These are phyloP conservation scores for Sinonovacula constricta DNA, from an alignment of 1,140 invertebrate species.

Conservation along the genomic window DNA sequence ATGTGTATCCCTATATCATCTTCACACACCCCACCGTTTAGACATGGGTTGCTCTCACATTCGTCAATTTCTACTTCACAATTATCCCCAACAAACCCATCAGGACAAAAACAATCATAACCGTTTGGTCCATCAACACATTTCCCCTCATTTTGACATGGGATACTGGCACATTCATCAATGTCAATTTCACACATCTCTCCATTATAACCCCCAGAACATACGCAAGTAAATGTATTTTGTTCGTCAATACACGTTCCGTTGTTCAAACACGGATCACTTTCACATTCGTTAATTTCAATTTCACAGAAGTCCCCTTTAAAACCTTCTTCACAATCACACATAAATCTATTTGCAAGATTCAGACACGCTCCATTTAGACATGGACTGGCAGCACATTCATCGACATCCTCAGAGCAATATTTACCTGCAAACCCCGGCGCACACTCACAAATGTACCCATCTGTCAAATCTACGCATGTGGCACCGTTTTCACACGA, in stretches of 20 bases:
- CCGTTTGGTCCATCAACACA: too few relatives aligned
- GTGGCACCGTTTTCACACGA: conserved; percentile 93
- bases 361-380: conserved; percentile 44
- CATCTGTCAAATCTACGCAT: conserved; percentile 85
- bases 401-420: conserved; percentile 94
- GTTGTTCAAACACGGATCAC: conserved; percentile 86
- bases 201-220: conserved; percentile 84
- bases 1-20: conserved; percentile 83
- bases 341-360: conserved; percentile 29
- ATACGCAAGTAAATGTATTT: conserved; percentile 95
- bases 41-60: conserved; percentile 89
- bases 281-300: conserved; percentile 84
- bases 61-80: conserved; percentile 96
- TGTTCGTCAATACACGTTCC: conserved; percentile 96
- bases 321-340: conserved; percentile 37
- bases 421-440: conserved; percentile 85
- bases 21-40: conserved; percentile 93
- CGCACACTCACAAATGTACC: conserved; percentile 68
- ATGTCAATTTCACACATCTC: conserved; percentile 86
- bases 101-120: conserved; percentile 4
- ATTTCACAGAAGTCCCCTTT: conserved; percentile 81
- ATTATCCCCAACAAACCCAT: conserved; percentile 5
- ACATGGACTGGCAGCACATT: conserved; percentile 83
- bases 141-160: conserved; percentile 30
- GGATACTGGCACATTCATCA: conserved; percentile 83